phyloP scores from a whole-genome alignment of 92 coral and sea anemone genomes.

The Porites lobata region DNA sequence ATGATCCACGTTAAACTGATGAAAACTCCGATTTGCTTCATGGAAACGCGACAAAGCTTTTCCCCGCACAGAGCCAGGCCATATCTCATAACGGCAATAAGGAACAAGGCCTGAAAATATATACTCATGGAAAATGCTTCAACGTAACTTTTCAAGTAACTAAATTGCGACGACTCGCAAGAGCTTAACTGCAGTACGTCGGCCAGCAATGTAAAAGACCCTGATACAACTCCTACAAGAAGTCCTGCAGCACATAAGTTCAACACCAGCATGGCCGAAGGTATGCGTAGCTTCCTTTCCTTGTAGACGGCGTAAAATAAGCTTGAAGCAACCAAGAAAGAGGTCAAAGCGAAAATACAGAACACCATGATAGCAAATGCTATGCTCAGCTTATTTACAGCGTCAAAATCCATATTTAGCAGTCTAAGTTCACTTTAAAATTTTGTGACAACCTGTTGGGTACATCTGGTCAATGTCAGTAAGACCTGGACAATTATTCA shows the following conservation, averaged over 20 bases:
- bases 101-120: slow-evolving; percentile 64
- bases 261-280: slow-evolving; percentile 71
- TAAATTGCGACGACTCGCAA: neutral
- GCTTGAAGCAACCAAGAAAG: slow-evolving; percentile 18
- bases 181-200: slow-evolving; percentile 21
- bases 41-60: slow-evolving; percentile 35
- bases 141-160: slow-evolving; percentile 33
- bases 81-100: slow-evolving; percentile 75
- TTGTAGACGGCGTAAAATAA: slow-evolving; percentile 75
- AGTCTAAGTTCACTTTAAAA: neutral
- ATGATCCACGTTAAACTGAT: slow-evolving; percentile 60
- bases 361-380: slow-evolving; percentile 2
- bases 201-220: slow-evolving; percentile 8
- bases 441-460: neutral
- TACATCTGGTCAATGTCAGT: neutral
- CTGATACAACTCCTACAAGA: slow-evolving; percentile 57
- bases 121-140: slow-evolving; percentile 68
- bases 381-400: slow-evolving; percentile 15
- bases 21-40: slow-evolving; percentile 38
- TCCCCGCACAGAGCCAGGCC: slow-evolving; percentile 58
- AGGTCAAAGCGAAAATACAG: slow-evolving; percentile 2
- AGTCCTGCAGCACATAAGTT: slow-evolving; percentile 71
- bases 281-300: slow-evolving; percentile 67
- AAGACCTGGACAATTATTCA: neutral
- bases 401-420: slow-evolving; percentile 11